Evolutionary conservation across 2,888 invertebrate species (phyloP).

Genomic region (Drosophila borealis): DNA sequence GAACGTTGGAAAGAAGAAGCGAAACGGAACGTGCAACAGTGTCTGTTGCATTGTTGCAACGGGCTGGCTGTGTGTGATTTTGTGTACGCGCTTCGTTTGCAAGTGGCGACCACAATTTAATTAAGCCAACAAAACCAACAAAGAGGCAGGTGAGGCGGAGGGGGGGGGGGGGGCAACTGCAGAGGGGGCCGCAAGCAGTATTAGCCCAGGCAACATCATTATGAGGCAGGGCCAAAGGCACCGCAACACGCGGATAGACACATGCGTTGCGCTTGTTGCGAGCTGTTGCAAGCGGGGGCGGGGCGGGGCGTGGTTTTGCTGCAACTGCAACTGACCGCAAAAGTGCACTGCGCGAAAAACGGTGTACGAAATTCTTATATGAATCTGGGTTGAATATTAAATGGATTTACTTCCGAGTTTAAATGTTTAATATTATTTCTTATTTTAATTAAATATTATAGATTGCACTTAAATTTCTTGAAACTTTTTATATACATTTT

Average conservation of each 20-base stretch:
- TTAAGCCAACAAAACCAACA: constrained; percentile 77
- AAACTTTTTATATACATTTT: too few species aligned
- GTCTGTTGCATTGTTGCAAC: constrained; percentile 35
- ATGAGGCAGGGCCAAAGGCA: constrained; percentile 16
- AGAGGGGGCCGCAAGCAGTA: background rate
- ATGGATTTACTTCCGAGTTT: too few species aligned
- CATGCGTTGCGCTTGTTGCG: constrained; percentile 15
- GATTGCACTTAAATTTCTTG: too few species aligned
- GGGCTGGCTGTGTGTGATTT: constrained; percentile 63
- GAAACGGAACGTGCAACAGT: constrained; percentile 43
- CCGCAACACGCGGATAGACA: constrained; percentile 49
- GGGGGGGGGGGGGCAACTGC: background rate
- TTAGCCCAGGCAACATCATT: constrained; percentile 39
- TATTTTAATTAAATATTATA: too few species aligned
- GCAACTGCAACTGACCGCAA: constrained; percentile 16
- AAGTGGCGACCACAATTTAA: constrained; percentile 78
- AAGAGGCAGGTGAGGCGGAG: background rate
- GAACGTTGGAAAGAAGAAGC: background rate
- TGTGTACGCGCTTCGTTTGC: constrained; percentile 80
- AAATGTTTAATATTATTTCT: too few species aligned
- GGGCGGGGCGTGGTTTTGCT: background rate
- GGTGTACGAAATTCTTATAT: too few species aligned
- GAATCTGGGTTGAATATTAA: too few species aligned
- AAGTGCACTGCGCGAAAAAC: constrained; percentile 11
- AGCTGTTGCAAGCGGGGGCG: background rate